These are phyloP conservation scores for Cariama cristata DNA, from an alignment of 2,113 vertebrate genomes.

Conservation along the genomic window DNA sequence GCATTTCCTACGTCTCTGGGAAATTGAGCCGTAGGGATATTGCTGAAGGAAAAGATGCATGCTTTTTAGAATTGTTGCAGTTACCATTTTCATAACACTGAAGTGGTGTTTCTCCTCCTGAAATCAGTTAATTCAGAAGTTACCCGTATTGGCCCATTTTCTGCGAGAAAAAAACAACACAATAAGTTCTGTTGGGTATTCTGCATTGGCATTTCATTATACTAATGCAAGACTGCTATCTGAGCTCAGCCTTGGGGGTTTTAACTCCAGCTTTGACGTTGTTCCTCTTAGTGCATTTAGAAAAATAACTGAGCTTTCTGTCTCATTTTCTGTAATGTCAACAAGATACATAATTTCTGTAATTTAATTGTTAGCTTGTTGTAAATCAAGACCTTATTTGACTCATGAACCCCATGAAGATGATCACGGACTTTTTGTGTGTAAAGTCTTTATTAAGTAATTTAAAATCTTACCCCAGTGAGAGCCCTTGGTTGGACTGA, in stretches of 20 bases:
- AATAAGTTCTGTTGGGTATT: not conserved
- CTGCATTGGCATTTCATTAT: not conserved
- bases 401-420: not conserved
- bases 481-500: not conserved
- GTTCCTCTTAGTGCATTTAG: not conserved
- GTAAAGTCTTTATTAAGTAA: slow-evolving; percentile 13
- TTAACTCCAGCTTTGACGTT: not conserved
- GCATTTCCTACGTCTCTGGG: not conserved
- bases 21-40: not conserved
- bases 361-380: slow-evolving; percentile 7
- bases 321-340: slow-evolving; percentile 25
- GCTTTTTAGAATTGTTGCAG: not conserved
- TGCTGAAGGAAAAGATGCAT: not conserved
- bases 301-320: not conserved
- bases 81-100: not conserved
- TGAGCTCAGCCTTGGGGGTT: not conserved
- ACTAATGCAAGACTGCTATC: not conserved
- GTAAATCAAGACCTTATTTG: not conserved
- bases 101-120: not conserved
- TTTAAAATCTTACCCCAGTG: slow-evolving; percentile 9
- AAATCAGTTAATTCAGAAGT: not conserved
- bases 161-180: not conserved
- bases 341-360: slow-evolving; percentile 4
- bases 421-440: not conserved
- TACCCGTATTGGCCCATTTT: not conserved